Conservation (phyloP, 1,140 invertebrate genomes). For the Matsumurasca onukii region DNA sequence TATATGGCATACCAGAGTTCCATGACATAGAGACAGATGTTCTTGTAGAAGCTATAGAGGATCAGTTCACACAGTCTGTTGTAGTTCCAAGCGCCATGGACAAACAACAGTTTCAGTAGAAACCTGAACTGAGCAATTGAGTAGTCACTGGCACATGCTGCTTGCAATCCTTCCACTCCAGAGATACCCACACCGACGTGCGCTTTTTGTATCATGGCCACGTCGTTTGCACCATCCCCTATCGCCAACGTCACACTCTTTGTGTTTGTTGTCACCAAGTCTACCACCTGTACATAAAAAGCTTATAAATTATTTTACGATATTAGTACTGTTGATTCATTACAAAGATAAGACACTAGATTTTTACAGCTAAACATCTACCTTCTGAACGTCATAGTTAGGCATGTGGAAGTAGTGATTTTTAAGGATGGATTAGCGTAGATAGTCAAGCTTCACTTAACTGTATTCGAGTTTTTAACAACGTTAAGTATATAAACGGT, state of each 20-base stretch:
- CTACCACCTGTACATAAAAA: slow-evolving; percentile 72
- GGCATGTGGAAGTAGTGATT: no score
- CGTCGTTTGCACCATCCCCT: slow-evolving; percentile 99
- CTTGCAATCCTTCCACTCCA: slow-evolving; percentile 97
- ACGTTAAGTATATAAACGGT: no score
- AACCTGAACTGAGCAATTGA: slow-evolving; percentile 96
- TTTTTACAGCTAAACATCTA: no score
- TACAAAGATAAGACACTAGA: no score
- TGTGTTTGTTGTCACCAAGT: slow-evolving; percentile 85
- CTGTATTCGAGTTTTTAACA: no score
- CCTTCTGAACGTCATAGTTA: no score
- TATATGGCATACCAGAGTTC: slow-evolving; percentile 99
- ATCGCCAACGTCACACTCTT: slow-evolving; percentile 93
- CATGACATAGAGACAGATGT: slow-evolving; percentile 98
- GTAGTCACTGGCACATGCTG: slow-evolving; percentile 97
- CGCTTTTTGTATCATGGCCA: slow-evolving; percentile 98
- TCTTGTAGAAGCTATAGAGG: slow-evolving; percentile 99
- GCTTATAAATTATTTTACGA: no score
- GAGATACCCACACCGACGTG: slow-evolving; percentile 96
- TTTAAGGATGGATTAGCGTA: no score
- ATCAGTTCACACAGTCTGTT: slow-evolving; percentile 96
- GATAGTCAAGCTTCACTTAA: no score
- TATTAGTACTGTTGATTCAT: no score
- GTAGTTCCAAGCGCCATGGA: slow-evolving; percentile 99
- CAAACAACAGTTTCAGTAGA: slow-evolving; percentile 84